Evolutionary conservation across 2,888 invertebrate species (phyloP), one percentile per base, ranked within the genome.

Genomic region (Cinara cedri): DNA sequence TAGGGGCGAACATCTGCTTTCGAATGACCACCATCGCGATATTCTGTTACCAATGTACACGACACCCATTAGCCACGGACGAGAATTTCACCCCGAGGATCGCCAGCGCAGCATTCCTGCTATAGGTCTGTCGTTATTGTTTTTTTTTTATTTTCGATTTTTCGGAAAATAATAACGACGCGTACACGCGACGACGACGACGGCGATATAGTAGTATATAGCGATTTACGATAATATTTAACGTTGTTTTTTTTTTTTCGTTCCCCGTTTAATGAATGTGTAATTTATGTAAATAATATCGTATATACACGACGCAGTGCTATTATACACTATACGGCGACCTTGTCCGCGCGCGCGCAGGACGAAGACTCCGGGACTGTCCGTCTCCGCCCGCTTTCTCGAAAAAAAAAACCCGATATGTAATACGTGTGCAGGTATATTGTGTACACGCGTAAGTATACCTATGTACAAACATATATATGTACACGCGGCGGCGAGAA

Each of bases 341-440:
- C 60, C 78, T 70, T 70, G 78, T 60, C 55, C n/a, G 44, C n/a
- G n/a, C n/a, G n/a, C n/a, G n/a, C n/a, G 14, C 10, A 26, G 21
- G 49, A 60, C 49, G n/a, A n/a, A n/a, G n/a, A n/a, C n/a, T n/a
- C n/a, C n/a, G n/a, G n/a, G 16, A 55, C 68, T 19, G 34, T 4
- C 4, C 6, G 14, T 3, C 16, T n/a, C n/a, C 6, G 19, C 26
- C 68, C 10, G 49, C 78, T 78, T 78, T 78, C 78, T 62, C 68
- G 49, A 57, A 21, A 46, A 75, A 75, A 19, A 57, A 74, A 78
- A 78, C 78, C 78, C 51, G 78, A 78, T 70, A 34, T 34, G 6
- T 34, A 34, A 4, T 34, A 34, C 34, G 34, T n/a, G n/a, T n/a
- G n/a, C n/a, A n/a, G n/a, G n/a, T n/a, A n/a, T n/a, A n/a, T n/a